Conservation (phyloP, 2,113 vertebrate species). For the Poicephalus meyeri region DNA sequence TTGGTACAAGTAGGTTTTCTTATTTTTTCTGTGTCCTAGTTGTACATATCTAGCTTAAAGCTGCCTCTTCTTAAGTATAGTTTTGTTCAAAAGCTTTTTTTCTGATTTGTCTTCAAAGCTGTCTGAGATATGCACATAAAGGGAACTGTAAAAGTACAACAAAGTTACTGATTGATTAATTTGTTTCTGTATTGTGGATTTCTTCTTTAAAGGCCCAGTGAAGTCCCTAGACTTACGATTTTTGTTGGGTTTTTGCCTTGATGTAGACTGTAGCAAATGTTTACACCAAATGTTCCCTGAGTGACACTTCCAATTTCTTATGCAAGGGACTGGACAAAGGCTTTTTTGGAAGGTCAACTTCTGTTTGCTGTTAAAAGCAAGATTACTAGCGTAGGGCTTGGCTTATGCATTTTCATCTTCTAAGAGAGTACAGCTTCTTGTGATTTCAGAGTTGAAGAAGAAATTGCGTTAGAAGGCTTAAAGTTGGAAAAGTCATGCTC, state of each 20-base stretch:
- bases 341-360: conserved; percentile 17
- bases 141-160: neutral
- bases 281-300: neutral
- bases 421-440: neutral
- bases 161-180: conserved; percentile 7
- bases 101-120: neutral
- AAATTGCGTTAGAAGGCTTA: neutral
- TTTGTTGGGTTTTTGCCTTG: conserved; percentile 7
- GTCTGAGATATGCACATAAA: neutral
- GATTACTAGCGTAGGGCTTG: neutral
- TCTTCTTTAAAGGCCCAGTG: neutral
- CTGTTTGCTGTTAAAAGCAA: neutral
- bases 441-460: neutral
- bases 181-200: neutral
- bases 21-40: neutral
- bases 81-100: neutral
- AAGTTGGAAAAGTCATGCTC: neutral
- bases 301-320: neutral
- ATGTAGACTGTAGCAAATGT: neutral
- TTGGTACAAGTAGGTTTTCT: neutral
- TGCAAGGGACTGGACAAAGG: neutral
- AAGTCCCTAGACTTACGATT: neutral
- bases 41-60: neutral
- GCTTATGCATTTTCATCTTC: neutral
- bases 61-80: neutral